These are phyloP conservation scores for Helicolenus hilgendorfi DNA, from an alignment of 2,797 vertebrate genomes.

Conservation along the genomic window DNA sequence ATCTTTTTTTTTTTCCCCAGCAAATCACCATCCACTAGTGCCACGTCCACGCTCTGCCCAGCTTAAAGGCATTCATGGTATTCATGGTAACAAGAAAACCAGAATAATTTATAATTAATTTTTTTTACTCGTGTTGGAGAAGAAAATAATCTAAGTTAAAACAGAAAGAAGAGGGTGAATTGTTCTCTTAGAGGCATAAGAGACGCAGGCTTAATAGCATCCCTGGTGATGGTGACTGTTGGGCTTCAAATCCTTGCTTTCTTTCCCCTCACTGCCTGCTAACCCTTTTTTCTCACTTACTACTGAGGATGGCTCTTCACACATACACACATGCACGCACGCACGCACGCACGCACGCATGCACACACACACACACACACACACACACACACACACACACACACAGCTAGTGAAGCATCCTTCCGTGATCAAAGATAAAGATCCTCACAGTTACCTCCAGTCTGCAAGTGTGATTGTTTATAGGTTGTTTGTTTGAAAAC, in stretches of 20 bases:
- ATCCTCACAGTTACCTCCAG: constrained; percentile 12
- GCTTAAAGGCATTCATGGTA: not conserved
- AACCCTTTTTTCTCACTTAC: constrained; percentile 21
- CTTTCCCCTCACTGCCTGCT: not conserved
- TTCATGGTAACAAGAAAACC: constrained; percentile 32
- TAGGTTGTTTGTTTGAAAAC: constrained; percentile 5
- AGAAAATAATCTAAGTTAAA: constrained; percentile 24
- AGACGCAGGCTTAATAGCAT: constrained; percentile 62
- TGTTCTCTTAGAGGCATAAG: constrained; percentile 54
- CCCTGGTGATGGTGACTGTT: constrained; percentile 50
- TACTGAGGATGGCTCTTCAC: constrained; percentile 10
- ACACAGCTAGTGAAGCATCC: constrained; percentile 3
- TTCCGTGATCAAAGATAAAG: constrained; percentile 33
- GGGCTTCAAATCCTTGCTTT: constrained; percentile 42
- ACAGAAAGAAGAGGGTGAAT: constrained; percentile 36
- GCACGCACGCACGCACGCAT: not conserved
- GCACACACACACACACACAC: not conserved
- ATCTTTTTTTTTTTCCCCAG: not conserved
- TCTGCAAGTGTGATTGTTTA: constrained; percentile 19
- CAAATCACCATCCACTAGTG: constrained; percentile 21
- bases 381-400: not conserved
- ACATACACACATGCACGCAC: not conserved
- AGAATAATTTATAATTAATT: constrained; percentile 72
- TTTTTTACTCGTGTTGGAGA: constrained; percentile 11
- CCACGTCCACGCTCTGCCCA: not conserved